Evolutionary conservation across 2,797 vertebrate species (phyloP).

Genomic region (Nannoperca australis): DNA sequence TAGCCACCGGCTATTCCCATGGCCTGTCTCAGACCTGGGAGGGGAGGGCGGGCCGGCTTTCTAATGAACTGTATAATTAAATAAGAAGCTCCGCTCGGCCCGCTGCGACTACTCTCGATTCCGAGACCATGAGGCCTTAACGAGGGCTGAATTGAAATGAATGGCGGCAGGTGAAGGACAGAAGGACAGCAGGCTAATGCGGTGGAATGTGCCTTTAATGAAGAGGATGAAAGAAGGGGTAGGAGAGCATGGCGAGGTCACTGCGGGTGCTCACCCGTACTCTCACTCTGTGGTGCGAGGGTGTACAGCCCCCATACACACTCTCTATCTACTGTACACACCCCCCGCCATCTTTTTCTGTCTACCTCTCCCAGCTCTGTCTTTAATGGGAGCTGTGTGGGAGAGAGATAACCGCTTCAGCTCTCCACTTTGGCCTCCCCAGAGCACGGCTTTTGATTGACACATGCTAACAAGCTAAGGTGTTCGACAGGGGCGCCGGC

Average conservation of each 20-base stretch:
- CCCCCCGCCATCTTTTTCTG: background rate
- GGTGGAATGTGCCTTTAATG: conserved; percentile 79
- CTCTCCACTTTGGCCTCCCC: conserved; percentile 68
- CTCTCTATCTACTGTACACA: conserved; percentile 4
- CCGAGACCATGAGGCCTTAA: conserved; percentile 51
- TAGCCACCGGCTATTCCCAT: conserved; percentile 67
- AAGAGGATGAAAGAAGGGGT: conserved; percentile 60
- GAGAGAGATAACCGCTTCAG: conserved; percentile 65
- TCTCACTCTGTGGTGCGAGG: background rate
- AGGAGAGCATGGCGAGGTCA: conserved; percentile 52
- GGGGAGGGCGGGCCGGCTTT: conserved; percentile 13
- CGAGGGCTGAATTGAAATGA: conserved; percentile 73
- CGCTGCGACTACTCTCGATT: conserved; percentile 41
- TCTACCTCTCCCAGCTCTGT: background rate
- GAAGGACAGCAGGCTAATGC: conserved; percentile 59
- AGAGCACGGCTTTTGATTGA: conserved; percentile 77
- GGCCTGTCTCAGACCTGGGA: conserved; percentile 39
- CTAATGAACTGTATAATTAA: conserved; percentile 83
- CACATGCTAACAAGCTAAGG: conserved; percentile 84
- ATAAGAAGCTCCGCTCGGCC: conserved; percentile 68
- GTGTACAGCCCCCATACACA: conserved; percentile 1
- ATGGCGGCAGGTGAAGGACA: conserved; percentile 77
- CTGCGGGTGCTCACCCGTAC: conserved; percentile 25
- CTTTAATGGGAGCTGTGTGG: conserved; percentile 52
- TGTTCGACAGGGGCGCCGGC: conserved; percentile 65